Conservation (phyloP, 2,797 vertebrate species). For the Podargus strigoides region DNA sequence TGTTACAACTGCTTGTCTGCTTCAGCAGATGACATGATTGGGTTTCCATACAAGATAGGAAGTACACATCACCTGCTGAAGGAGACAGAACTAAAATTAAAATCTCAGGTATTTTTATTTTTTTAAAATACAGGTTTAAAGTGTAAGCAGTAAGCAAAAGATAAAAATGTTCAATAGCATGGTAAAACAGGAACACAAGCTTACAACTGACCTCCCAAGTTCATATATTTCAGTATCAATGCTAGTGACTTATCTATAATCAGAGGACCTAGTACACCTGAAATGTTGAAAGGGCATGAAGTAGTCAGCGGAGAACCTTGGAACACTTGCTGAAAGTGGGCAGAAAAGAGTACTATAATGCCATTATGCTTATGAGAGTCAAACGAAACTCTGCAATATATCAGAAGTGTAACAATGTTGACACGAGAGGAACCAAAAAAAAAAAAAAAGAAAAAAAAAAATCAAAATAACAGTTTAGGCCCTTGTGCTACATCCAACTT, state of each 20-base stretch:
- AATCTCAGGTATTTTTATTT: background rate
- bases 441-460: too few species aligned
- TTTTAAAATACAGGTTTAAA: background rate
- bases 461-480: background rate
- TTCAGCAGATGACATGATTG: background rate
- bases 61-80: background rate
- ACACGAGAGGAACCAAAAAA: background rate
- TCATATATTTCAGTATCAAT: background rate
- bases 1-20: background rate
- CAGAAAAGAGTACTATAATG: background rate
- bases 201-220: background rate
- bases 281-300: background rate
- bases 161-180: background rate
- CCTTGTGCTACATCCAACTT: background rate
- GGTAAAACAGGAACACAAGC: background rate
- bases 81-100: background rate
- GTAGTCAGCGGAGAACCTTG: background rate
- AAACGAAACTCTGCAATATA: background rate
- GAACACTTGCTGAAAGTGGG: background rate
- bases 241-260: background rate
- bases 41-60: background rate
- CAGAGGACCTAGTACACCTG: background rate
- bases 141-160: background rate
- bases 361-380: background rate
- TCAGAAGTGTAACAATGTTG: background rate